Percentiles rank a stretch among this genome's conserved stretches.
Conservation (phyloP, 2,797 vertebrate species). For the Xenops minutus region DNA sequence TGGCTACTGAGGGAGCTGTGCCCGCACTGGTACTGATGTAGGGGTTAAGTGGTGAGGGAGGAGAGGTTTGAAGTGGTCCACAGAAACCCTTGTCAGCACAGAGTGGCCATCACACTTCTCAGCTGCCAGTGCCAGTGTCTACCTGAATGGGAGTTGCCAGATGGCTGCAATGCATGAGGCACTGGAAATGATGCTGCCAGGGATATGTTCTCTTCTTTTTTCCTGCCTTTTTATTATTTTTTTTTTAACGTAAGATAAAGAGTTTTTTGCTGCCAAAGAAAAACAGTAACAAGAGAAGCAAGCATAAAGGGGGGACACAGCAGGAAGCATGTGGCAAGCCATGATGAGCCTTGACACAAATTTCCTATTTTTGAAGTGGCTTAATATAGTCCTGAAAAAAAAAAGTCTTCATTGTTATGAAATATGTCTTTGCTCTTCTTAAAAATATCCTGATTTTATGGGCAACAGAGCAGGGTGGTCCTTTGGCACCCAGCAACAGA, state of each 20-base stretch:
- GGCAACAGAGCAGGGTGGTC: background rate
- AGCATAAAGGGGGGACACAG: background rate
- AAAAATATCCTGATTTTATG: background rate
- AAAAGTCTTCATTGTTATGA: background rate
- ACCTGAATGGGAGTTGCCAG: background rate
- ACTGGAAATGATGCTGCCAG: background rate
- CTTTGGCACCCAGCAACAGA: background rate
- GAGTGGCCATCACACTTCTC: accelerated
- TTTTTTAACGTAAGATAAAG: background rate
- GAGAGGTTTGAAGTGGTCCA: background rate
- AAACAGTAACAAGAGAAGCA: background rate
- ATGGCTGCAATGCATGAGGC: background rate
- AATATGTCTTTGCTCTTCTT: background rate
- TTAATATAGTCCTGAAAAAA: background rate
- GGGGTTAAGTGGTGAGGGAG: background rate
- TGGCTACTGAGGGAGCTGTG: accelerated
- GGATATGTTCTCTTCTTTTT: background rate
- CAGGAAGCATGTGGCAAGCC: background rate
- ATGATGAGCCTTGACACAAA: background rate
- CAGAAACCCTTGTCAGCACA: accelerated
- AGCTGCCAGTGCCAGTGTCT: background rate
- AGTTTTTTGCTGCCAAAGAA: background rate
- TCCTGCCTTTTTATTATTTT: accelerated
- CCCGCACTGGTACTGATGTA: background rate
- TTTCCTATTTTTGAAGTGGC: background rate